Conservation (phyloP, 2,113 vertebrate species). For the Syrmaticus mikado region DNA sequence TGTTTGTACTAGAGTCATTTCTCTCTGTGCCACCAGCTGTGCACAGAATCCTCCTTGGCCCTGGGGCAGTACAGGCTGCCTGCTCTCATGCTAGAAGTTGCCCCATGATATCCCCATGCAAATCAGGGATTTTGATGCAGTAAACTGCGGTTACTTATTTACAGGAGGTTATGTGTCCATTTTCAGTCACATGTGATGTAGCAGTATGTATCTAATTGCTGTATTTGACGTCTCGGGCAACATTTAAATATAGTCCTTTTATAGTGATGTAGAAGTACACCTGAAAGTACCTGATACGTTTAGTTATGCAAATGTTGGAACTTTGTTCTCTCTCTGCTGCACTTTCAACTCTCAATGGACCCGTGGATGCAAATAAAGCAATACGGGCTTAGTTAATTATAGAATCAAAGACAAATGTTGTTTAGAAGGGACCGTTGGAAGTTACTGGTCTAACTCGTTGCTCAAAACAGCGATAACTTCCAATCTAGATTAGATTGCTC, state of each 20-base stretch:
- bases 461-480: background rate
- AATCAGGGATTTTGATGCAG: background rate
- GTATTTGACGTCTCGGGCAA: background rate
- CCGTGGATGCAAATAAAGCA: background rate
- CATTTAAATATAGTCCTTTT: constrained; percentile 5
- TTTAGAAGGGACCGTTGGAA: background rate
- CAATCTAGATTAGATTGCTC: background rate
- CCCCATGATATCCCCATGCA: background rate
- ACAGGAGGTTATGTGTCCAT: background rate
- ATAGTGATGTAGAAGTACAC: background rate
- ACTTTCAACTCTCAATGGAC: background rate
- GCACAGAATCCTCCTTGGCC: background rate
- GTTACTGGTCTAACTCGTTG: background rate
- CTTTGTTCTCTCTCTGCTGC: background rate
- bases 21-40: background rate
- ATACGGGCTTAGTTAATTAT: background rate
- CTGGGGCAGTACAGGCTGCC: background rate
- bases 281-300: background rate
- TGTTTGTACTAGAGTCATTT: background rate
- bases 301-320: constrained; percentile 12
- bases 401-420: constrained; percentile 14
- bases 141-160: background rate
- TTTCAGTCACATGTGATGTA: background rate
- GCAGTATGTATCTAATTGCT: background rate
- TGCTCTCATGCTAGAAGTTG: background rate